Evolutionary conservation across 2,113 vertebrate species (phyloP).

Genomic region (Halcyon senegalensis): DNA sequence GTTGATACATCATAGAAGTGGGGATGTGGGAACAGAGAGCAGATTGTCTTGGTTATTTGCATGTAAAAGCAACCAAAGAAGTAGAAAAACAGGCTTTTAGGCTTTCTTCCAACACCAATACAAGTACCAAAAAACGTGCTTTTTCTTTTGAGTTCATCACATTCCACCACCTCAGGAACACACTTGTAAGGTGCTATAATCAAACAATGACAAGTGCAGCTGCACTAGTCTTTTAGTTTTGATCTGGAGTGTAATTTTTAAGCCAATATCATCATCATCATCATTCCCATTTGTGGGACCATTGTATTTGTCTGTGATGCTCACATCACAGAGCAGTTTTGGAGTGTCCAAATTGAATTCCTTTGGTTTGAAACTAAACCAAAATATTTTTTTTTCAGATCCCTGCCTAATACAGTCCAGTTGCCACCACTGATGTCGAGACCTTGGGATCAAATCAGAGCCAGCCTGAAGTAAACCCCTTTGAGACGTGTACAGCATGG

Average conservation of each 20-base stretch:
- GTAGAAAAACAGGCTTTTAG: not conserved
- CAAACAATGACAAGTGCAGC: not conserved
- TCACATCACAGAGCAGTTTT: not conserved
- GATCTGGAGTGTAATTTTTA: not conserved
- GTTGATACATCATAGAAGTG: not conserved
- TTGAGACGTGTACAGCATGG: not conserved
- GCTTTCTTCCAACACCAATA: not conserved
- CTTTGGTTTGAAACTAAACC: not conserved
- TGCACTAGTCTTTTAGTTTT: not conserved
- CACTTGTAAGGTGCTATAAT: not conserved
- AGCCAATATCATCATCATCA: not conserved
- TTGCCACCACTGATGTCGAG: not conserved
- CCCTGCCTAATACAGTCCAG: not conserved
- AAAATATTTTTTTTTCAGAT: not conserved
- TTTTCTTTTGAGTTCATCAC: not conserved
- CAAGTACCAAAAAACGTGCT: not conserved
- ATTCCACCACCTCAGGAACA: not conserved
- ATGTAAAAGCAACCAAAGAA: not conserved
- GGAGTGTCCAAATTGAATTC: not conserved
- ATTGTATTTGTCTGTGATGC: not conserved
- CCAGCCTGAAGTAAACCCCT: not conserved
- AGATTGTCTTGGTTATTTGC: not conserved
- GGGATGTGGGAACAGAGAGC: not conserved
- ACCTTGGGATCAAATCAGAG: not conserved
- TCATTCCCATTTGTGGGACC: not conserved